These are phyloP conservation scores for Embidobia sp. DNA, from an alignment of 2,888 invertebrate species.

Conservation along the genomic window DNA sequence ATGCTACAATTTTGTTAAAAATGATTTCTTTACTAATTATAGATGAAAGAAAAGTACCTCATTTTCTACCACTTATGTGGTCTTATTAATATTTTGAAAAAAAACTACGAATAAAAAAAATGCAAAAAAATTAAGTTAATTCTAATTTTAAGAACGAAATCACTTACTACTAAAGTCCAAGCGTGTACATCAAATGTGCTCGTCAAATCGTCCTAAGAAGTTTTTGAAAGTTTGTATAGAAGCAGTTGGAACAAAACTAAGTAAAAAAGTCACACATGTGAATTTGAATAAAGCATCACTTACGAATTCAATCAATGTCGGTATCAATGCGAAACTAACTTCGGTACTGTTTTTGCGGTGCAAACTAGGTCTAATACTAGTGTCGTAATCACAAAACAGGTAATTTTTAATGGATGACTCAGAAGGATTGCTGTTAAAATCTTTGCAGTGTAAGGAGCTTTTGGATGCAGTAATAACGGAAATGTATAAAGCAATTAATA, in stretches of 20 bases:
- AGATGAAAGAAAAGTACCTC: too few relatives aligned
- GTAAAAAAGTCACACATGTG: slow-evolving; percentile 3
- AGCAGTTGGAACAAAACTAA: slow-evolving; percentile 24
- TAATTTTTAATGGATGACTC: slow-evolving; percentile 81
- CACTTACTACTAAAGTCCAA: slow-evolving; percentile 73
- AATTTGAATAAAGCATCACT: slow-evolving; percentile 45
- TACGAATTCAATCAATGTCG: slow-evolving; percentile 83
- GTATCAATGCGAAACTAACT: slow-evolving; percentile 82
- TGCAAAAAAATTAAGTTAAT: too few relatives aligned
- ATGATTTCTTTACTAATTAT: too few relatives aligned
- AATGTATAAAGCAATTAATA: background rate
- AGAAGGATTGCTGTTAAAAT: slow-evolving; percentile 64
- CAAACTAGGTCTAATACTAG: slow-evolving; percentile 80
- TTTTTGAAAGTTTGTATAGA: too few relatives aligned
- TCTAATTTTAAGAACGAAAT: slow-evolving; percentile 10
- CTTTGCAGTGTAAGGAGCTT: slow-evolving; percentile 70
- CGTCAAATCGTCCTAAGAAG: slow-evolving; percentile 70
- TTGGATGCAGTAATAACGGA: too few relatives aligned
- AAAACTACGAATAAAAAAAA: background rate
- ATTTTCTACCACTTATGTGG: too few relatives aligned
- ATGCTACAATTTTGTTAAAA: too few relatives aligned
- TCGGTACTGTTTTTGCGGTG: slow-evolving; percentile 82
- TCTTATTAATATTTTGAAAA: too few relatives aligned
- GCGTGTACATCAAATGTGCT: slow-evolving; percentile 80
- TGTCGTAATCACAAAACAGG: slow-evolving; percentile 83